Conservation (phyloP, 1,140 invertebrate species). For the Copidosoma floridanum region DNA sequence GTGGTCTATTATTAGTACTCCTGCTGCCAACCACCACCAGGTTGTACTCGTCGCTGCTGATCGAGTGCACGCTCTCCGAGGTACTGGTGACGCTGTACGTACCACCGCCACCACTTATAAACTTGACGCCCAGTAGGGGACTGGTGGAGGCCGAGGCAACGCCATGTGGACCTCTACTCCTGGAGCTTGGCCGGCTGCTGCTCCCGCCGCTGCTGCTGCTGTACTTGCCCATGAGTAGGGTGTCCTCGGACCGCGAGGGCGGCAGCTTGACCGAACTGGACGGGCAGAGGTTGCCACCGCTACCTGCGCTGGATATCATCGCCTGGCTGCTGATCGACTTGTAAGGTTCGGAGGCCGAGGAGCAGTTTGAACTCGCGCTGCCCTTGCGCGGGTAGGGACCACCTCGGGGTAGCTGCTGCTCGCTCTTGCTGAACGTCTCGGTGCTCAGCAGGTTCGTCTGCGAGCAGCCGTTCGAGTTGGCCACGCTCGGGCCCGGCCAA, state of each 20-base stretch:
- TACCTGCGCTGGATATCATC: conserved; percentile 19
- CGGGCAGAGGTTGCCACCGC: conserved; percentile 49
- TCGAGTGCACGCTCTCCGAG: conserved; percentile 60
- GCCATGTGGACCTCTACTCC: conserved; percentile 56
- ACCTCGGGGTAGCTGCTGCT: conserved; percentile 69
- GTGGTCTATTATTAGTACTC: no score
- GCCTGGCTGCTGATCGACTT: background rate
- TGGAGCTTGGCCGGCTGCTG: conserved; percentile 55
- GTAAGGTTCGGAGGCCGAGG: conserved; percentile 40
- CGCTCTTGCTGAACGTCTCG: conserved; percentile 81
- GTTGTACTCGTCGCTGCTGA: conserved; percentile 60
- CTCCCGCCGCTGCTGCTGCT: conserved; percentile 31
- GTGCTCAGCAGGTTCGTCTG: conserved; percentile 58
- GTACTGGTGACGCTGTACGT: conserved; percentile 57
- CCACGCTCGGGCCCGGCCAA: conserved; percentile 77
- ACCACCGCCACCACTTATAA: conserved; percentile 60
- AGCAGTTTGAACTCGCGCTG: conserved; percentile 46
- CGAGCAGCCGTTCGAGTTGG: conserved; percentile 40
- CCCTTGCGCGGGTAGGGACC: conserved; percentile 45
- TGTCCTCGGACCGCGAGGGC: conserved; percentile 76
- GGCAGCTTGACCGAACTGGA: conserved; percentile 54
- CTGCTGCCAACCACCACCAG: conserved; percentile 31
- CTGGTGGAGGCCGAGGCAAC: conserved; percentile 66
- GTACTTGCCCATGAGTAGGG: conserved; percentile 61
- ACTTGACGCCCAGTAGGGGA: conserved; percentile 63